These are phyloP conservation scores for Rattus rattus DNA, from an alignment of 2,113 vertebrate genomes.

Conservation along the genomic window DNA sequence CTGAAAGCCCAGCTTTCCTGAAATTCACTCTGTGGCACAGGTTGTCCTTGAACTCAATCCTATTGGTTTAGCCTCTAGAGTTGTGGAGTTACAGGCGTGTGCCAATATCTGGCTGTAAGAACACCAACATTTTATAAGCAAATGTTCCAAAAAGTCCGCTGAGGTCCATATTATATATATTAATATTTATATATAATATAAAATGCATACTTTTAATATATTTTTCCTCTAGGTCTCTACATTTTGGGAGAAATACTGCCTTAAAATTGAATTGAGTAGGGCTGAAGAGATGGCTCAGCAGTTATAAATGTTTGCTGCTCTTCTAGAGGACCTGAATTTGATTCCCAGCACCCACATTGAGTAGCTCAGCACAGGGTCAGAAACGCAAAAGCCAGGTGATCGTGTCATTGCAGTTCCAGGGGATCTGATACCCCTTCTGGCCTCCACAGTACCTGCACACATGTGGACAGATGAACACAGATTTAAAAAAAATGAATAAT, in stretches of 20 bases:
- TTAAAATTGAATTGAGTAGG: background rate
- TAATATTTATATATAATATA: background rate
- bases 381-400: too few species aligned
- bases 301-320: background rate
- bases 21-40: background rate
- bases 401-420: background rate
- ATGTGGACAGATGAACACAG: too few species aligned
- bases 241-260: background rate
- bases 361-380: background rate
- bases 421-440: background rate
- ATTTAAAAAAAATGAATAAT: background rate
- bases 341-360: background rate
- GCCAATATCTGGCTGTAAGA: background rate
- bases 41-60: background rate
- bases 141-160: background rate
- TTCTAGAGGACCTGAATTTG: background rate
- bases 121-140: background rate
- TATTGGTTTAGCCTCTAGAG: background rate
- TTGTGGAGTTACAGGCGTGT: background rate
- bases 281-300: background rate
- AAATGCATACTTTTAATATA: background rate
- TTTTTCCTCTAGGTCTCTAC: background rate
- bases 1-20: background rate
- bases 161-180: background rate
- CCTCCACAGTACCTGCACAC: background rate